Conservation (phyloP, 1,140 invertebrate species). For the Drosophila leontia region DNA sequence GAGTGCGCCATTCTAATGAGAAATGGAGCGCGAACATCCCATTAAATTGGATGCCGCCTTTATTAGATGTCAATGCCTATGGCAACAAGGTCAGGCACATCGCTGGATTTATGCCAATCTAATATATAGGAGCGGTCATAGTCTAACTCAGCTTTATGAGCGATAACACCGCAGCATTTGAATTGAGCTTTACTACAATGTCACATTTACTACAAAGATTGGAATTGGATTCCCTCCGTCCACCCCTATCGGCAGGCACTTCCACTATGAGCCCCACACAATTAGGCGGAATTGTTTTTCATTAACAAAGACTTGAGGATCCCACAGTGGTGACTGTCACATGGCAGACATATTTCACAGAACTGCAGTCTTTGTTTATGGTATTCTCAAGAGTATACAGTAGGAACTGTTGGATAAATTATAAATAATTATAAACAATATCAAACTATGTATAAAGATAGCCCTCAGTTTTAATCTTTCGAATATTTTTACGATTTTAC, state of each 20-base stretch:
- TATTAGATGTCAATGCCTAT: conserved; percentile 53
- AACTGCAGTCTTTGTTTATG: neutral
- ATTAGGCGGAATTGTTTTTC: conserved; percentile 21
- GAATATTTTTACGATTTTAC: neutral
- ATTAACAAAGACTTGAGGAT: conserved; percentile 26
- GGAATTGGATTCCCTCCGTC: neutral
- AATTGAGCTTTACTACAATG: conserved; percentile 18
- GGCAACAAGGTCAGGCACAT: conserved; percentile 43
- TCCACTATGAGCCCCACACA: conserved; percentile 3
- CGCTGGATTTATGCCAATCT: conserved; percentile 21
- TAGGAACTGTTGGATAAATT: neutral
- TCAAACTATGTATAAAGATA: neutral
- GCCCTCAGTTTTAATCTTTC: neutral
- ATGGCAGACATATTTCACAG: neutral
- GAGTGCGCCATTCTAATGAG: conserved; percentile 25
- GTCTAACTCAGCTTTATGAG: conserved; percentile 3
- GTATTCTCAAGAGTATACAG: neutral
- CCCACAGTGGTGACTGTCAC: conserved; percentile 6
- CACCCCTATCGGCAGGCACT: neutral
- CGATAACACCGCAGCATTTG: conserved; percentile 10
- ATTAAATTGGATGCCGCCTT: conserved; percentile 45
- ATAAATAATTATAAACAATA: neutral
- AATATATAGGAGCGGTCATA: conserved; percentile 22
- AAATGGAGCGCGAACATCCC: conserved; percentile 24
- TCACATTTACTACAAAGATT: conserved; percentile 16